Evolutionary conservation across 2,797 vertebrate species (phyloP).

Genomic region (Cossypha polioptera): DNA sequence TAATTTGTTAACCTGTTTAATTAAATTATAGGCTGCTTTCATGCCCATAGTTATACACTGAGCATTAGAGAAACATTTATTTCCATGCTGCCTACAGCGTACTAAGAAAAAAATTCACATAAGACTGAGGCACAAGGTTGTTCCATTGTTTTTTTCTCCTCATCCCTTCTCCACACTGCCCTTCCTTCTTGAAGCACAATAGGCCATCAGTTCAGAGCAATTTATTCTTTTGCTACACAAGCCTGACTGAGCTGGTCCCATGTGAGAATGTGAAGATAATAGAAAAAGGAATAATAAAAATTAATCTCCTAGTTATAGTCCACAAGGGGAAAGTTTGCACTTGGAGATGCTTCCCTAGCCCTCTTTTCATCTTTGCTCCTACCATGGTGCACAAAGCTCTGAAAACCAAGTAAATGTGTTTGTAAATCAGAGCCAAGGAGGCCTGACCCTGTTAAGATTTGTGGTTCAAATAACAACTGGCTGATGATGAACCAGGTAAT

Average conservation of each 20-base stretch:
- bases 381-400: background rate
- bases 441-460: background rate
- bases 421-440: background rate
- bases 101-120: background rate
- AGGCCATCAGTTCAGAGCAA: background rate
- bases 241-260: background rate
- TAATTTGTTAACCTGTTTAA: background rate
- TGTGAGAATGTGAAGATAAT: background rate
- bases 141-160: background rate
- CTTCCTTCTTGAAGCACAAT: background rate
- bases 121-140: background rate
- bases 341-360: background rate
- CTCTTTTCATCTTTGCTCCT: background rate
- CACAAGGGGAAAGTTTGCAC: background rate
- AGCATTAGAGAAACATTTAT: background rate
- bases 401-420: background rate
- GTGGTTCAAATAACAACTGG: background rate
- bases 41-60: background rate
- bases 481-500: background rate
- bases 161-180: background rate
- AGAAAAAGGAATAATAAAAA: constrained; percentile 1
- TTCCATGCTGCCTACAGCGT: background rate
- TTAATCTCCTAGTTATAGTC: background rate
- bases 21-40: background rate
- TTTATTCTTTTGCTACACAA: background rate